These are phyloP conservation scores for Isaurus tuberculatus DNA, from an alignment of 92 coral and sea anemone genomes.

Conservation along the genomic window DNA sequence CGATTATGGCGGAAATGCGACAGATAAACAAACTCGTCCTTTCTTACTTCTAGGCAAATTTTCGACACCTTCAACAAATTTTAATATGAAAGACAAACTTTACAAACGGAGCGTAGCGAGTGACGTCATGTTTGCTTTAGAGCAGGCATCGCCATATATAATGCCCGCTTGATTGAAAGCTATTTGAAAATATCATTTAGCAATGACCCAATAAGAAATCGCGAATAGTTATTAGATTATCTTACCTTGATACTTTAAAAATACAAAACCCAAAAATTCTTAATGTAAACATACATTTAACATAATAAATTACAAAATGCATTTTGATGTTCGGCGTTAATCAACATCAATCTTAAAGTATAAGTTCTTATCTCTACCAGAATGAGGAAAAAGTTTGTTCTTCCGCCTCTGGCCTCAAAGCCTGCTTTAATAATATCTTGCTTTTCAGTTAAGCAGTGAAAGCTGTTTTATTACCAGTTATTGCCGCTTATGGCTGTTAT, in stretches of 20 bases:
- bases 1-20: slow-evolving; percentile 45
- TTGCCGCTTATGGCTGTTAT: no score
- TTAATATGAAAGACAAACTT: slow-evolving; percentile 24
- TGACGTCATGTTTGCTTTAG: slow-evolving; percentile 36
- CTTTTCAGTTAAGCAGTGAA: no score
- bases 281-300: slow-evolving; percentile 3
- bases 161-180: slow-evolving; percentile 36
- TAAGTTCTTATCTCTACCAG: no score
- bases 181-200: slow-evolving; percentile 17
- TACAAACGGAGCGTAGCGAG: background rate
- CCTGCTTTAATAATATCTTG: no score
- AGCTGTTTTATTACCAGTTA: no score
- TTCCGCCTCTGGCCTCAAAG: no score
- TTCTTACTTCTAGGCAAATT: slow-evolving; percentile 12
- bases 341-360: no score
- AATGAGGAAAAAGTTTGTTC: no score
- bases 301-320: background rate
- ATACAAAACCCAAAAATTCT: background rate
- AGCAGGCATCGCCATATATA: slow-evolving; percentile 2
- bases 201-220: background rate
- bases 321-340: background rate
- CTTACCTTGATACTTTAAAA: background rate
- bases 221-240: background rate
- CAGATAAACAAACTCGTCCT: slow-evolving; percentile 27
- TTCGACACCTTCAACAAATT: slow-evolving; percentile 27